phyloP scores from a whole-genome alignment of 2,113 vertebrate genomes.

The Syngnathoides biaculeatus region DNA sequence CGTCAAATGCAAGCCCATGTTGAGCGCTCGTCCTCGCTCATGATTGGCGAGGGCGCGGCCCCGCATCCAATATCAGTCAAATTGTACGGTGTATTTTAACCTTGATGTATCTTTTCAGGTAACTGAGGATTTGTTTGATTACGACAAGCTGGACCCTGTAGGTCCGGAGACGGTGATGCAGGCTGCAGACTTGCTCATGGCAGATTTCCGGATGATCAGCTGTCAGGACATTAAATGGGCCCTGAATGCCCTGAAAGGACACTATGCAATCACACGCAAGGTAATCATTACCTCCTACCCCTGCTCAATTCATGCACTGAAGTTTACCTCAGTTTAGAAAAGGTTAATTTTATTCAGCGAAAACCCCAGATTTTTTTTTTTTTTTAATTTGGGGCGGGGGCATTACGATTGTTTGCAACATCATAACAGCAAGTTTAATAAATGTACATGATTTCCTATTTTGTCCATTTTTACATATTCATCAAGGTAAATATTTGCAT shows the following conservation, averaged over 20 bases:
- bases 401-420: background rate
- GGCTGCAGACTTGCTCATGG: conserved; percentile 93
- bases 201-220: conserved; percentile 94
- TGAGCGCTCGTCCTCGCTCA: too few relatives aligned
- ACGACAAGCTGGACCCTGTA: conserved; percentile 76
- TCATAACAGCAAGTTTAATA: background rate
- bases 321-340: too few relatives aligned
- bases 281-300: conserved; percentile 47
- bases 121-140: conserved; percentile 90
- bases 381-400: background rate
- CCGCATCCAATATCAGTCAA: background rate
- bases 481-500: background rate
- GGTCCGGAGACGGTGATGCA: conserved; percentile 84
- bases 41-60: too few relatives aligned
- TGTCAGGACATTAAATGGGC: conserved; percentile 97
- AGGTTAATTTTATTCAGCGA: too few relatives aligned
- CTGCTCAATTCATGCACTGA: background rate
- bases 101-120: conserved; percentile 50
- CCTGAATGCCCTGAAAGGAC: conserved; percentile 93
- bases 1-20: too few relatives aligned
- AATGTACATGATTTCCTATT: background rate
- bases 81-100: background rate
- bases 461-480: too few relatives aligned
- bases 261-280: conserved; percentile 99
- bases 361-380: background rate